These are phyloP conservation scores for Poeciliopsis paucimaculata DNA, from an alignment of 2,797 vertebrate genomes.

Conservation along the genomic window DNA sequence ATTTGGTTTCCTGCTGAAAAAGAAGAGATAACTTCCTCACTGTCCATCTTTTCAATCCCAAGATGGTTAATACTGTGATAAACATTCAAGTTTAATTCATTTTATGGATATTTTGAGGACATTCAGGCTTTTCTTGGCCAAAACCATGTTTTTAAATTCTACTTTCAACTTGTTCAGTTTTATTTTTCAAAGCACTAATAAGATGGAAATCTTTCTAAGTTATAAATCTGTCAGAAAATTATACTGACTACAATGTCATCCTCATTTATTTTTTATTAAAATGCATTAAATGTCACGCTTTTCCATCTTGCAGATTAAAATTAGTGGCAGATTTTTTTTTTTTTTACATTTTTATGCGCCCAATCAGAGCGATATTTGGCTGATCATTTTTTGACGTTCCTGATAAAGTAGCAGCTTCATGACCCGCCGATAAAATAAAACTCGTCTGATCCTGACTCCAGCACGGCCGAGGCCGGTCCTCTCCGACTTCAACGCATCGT, in stretches of 20 bases:
- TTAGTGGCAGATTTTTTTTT: not conserved
- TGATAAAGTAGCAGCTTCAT: not conserved
- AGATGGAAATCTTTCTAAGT: not conserved
- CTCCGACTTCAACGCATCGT: constrained; percentile 35
- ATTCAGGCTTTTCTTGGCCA: not conserved
- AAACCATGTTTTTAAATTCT: not conserved
- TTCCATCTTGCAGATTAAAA: not conserved
- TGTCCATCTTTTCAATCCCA: not conserved
- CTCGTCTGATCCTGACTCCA: constrained; percentile 25
- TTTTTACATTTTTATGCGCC: not conserved
- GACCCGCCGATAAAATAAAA: not conserved
- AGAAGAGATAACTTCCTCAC: not conserved
- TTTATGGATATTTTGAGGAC: not conserved
- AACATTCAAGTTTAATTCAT: not conserved
- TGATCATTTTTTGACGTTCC: not conserved
- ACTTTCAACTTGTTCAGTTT: not conserved
- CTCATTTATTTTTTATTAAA: not conserved
- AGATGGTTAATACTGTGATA: not conserved
- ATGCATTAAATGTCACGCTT: not conserved
- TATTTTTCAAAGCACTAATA: not conserved
- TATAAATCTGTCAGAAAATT: not conserved
- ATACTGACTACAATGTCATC: not conserved
- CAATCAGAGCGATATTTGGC: not conserved
- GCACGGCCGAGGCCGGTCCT: constrained; percentile 67
- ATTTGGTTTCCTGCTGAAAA: not conserved